Conservation (phyloP, 2,888 invertebrate species). For the Drosophila greeni region DNA sequence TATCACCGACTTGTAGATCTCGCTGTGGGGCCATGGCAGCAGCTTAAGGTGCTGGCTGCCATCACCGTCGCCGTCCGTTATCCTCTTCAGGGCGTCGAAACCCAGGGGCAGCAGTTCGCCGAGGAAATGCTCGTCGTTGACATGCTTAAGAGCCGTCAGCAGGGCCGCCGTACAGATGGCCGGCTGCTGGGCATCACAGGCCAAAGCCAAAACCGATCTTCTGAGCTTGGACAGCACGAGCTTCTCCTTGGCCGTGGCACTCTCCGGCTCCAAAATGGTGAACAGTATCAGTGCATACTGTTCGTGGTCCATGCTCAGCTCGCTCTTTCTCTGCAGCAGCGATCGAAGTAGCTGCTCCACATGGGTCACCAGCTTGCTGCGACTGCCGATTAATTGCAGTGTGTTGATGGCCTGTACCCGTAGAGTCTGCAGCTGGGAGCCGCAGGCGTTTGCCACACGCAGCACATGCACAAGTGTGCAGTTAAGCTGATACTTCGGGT, state of each 20-base stretch:
- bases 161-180: conserved; percentile 58
- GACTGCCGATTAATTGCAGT: conserved; percentile 69
- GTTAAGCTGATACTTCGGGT: conserved; percentile 16
- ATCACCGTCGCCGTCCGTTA: conserved; percentile 5
- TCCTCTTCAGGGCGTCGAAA: conserved; percentile 46
- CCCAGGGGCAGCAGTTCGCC: conserved; percentile 63
- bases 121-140: conserved; percentile 64
- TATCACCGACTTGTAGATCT: conserved; percentile 81
- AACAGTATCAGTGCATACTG: conserved; percentile 84
- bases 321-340: conserved; percentile 79
- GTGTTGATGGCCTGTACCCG: conserved; percentile 81
- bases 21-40: conserved; percentile 81
- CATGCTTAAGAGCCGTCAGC: conserved; percentile 66
- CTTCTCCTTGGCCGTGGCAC: conserved; percentile 38
- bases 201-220: conserved; percentile 47
- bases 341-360: conserved; percentile 78
- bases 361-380: conserved; percentile 34
- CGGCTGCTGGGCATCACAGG: conserved; percentile 53
- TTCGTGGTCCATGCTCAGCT: conserved; percentile 83
- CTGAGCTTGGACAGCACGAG: conserved; percentile 69
- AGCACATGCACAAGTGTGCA: conserved; percentile 62
- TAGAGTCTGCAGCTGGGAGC: conserved; percentile 80
- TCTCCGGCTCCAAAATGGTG: conserved; percentile 79
- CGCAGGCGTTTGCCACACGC: conserved; percentile 80
- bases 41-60: conserved; percentile 47